Evolutionary conservation across 2,888 invertebrate genomes (phyloP).

Genomic region (Ectemnius continuus): DNA sequence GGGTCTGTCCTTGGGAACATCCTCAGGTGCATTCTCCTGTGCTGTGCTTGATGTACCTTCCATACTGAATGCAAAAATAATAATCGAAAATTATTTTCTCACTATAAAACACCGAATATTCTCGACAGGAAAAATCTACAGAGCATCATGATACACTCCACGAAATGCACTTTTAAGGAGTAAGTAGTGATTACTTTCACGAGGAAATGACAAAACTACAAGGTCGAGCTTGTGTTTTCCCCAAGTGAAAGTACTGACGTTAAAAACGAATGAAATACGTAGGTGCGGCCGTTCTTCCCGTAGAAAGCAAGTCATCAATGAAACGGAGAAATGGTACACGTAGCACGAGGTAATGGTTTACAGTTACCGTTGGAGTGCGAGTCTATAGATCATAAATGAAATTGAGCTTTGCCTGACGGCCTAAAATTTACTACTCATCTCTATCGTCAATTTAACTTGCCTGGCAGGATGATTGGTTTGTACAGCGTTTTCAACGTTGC

Average conservation of each 20-base stretch:
- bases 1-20: slow-evolving; percentile 48
- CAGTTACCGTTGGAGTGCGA: too few species aligned
- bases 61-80: slow-evolving; percentile 57
- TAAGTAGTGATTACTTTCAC: neutral
- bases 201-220: neutral
- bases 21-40: slow-evolving; percentile 55
- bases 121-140: neutral
- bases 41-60: slow-evolving; percentile 64
- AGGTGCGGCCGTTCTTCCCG: neutral
- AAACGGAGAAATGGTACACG: neutral
- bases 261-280: slow-evolving; percentile 15
- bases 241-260: slow-evolving; percentile 54
- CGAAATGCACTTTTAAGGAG: neutral
- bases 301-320: neutral
- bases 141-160: neutral
- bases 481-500: neutral
- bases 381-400: too few species aligned
- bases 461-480: neutral
- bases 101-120: neutral
- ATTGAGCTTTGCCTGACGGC: too few species aligned
- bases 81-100: neutral
- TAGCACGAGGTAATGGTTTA: too few species aligned
- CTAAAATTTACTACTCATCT: neutral
- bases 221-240: slow-evolving; percentile 31
- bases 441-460: neutral